Evolutionary conservation across 2,797 vertebrate species (phyloP).

Genomic region (Sebastes taczanowskii): DNA sequence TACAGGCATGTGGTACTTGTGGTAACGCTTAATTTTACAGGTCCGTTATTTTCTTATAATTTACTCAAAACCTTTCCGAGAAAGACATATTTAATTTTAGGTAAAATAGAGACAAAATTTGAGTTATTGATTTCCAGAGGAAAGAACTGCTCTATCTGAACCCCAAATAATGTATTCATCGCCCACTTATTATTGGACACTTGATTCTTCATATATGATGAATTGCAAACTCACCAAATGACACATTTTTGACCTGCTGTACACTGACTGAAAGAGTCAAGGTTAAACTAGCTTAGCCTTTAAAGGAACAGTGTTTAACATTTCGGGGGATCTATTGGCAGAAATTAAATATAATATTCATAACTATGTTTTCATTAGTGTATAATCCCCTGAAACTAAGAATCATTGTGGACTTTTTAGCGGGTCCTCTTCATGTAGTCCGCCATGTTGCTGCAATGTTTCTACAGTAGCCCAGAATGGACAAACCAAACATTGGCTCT

Average conservation of each 20-base stretch:
- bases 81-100: not conserved
- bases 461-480: no score
- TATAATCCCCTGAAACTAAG: no score
- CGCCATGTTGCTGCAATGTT: no score
- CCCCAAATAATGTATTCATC: not conserved
- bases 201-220: not conserved
- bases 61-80: not conserved
- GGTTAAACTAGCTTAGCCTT: not conserved
- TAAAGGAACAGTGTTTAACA: no score
- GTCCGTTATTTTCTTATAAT: slow-evolving; percentile 12
- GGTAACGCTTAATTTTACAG: slow-evolving; percentile 25
- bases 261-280: not conserved
- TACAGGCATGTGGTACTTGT: slow-evolving; percentile 50
- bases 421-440: no score
- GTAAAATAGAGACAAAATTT: not conserved
- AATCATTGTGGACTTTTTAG: no score
- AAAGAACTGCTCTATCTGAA: not conserved
- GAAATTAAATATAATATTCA: no score
- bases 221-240: not conserved
- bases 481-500: no score
- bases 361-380: no score
- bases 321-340: no score
- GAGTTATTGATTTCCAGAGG: not conserved
- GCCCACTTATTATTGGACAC: not conserved
- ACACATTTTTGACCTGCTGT: not conserved